Evolutionary conservation across 2,797 vertebrate genomes (phyloP).

Genomic region (Cephalopachus bancanus): DNA sequence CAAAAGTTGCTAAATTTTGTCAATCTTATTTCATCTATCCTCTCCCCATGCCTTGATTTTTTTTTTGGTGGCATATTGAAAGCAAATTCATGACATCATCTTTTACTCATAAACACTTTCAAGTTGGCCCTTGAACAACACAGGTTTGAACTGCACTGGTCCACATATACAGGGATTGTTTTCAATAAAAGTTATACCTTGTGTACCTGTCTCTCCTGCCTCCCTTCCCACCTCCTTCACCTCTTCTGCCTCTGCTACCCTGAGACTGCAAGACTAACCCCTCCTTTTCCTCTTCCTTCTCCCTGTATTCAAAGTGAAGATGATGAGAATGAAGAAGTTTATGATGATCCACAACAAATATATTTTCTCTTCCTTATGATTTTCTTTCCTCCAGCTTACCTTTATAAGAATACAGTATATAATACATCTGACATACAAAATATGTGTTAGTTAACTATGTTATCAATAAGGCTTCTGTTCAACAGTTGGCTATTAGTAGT

Average conservation of each 20-base stretch:
- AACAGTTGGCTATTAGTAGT: neutral
- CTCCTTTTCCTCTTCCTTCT: neutral
- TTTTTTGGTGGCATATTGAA: conserved; percentile 35
- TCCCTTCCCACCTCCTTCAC: neutral
- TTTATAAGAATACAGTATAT: neutral
- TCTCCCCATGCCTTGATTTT: conserved; percentile 7
- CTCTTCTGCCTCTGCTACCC: too few species aligned
- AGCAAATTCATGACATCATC: neutral
- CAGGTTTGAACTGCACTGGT: neutral
- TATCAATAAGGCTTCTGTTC: neutral
- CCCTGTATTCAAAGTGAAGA: neutral
- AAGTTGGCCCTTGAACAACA: neutral
- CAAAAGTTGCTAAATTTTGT: neutral
- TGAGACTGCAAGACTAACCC: neutral
- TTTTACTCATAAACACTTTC: neutral
- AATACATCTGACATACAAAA: neutral
- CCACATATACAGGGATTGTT: neutral
- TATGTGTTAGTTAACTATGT: too few species aligned
- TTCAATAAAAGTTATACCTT: neutral
- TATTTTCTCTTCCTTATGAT: neutral
- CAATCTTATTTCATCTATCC: neutral
- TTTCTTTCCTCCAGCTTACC: neutral
- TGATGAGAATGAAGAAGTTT: neutral
- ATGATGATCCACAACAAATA: neutral
- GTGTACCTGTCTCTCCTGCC: neutral